Evolutionary conservation across 2,888 invertebrate species (phyloP), one percentile per base, ranked within the genome.

Genomic region (Camptogramma bilineatum): DNA sequence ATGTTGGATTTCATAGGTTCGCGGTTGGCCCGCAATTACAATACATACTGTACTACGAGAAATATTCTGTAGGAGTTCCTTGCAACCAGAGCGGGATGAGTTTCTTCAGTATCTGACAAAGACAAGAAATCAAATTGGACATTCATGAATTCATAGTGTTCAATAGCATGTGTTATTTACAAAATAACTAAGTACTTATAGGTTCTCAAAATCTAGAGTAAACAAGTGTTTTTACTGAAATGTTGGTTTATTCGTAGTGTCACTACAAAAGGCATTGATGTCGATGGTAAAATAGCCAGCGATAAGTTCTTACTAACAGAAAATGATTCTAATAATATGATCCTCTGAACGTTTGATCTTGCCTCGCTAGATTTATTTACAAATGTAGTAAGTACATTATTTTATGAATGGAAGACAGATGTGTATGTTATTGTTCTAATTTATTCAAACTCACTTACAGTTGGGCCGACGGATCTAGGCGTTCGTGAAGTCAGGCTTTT

Each of bases 71-170:
- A 39, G 66, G 66, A 31, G 66, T 66, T 55, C 66, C 66, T 66
- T 66, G 66, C 66, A 66, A 66, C 66, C 66, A 66, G 51, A 66
- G 66, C 58, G 66, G 66, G 66, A 66, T 66, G 44, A 66, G 66
- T 62, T 62, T 66, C 66, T 66, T 66, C 66, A 66, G 62, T 51
- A 66, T 66, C 66, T 66, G 66, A 66, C 65, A 65, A 65, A 65
- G 53, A 66, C 58, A 66, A 65, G 61, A 62, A 55, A 62, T 66
- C 51, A 57, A 66, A 62, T 66, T 62, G 57, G 52, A 66, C 19
- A 61, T 61, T 61, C 60, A 46, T 50, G 55, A 52, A 60, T 28
- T 52, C 44, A 59, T 19, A 52, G 46, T 64, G 52, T 54, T 44
- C 42, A 24, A n/a, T 18, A 48, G 16, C 18, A 31, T 62, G 51